Conservation (phyloP, 2,797 vertebrate species). For the Rhinoraja longicauda region DNA sequence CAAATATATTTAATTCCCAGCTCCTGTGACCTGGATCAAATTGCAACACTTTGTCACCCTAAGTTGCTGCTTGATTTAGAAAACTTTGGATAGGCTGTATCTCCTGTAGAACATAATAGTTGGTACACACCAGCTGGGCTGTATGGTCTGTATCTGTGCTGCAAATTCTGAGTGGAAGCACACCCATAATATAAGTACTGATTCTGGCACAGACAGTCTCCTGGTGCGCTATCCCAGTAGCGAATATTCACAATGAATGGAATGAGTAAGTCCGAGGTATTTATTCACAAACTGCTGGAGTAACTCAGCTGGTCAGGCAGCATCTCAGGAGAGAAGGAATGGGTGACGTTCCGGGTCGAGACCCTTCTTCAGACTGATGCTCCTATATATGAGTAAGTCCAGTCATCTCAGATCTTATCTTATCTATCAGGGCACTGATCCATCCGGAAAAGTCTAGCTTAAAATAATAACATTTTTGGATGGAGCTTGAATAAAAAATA, state of each 20-base stretch:
- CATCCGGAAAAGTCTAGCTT: background rate
- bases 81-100: background rate
- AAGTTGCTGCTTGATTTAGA: background rate
- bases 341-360: too few relatives aligned
- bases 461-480: background rate
- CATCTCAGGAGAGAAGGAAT: too few relatives aligned
- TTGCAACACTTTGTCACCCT: too few relatives aligned
- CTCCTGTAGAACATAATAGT: background rate
- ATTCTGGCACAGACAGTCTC: background rate
- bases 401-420: background rate
- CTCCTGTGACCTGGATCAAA: too few relatives aligned
- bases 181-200: background rate
- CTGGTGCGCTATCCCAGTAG: background rate
- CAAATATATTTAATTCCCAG: too few relatives aligned
- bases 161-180: background rate
- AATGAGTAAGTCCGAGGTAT: background rate
- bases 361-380: too few relatives aligned
- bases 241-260: background rate
- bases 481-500: background rate
- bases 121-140: background rate
- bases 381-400: background rate
- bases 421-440: background rate
- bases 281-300: too few relatives aligned
- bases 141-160: background rate
- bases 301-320: too few relatives aligned